phyloP scores from a whole-genome alignment of 2,797 vertebrate species.

The Rhincodon typus region DNA sequence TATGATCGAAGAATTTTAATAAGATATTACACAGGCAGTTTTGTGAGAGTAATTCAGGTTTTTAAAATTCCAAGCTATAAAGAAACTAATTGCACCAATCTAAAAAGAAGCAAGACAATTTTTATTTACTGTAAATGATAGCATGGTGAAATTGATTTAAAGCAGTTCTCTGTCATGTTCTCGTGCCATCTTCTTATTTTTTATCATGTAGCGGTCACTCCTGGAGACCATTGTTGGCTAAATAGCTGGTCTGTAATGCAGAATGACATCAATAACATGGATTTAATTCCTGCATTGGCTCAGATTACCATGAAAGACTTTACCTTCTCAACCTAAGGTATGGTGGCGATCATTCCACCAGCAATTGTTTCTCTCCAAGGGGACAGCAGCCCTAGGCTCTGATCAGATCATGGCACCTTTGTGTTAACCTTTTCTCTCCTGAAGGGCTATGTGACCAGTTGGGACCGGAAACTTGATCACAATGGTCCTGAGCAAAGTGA shows the following conservation, averaged over 20 bases:
- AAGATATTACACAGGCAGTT: neutral
- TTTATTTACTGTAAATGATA: neutral
- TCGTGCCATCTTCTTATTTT: neutral
- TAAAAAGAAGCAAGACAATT: neutral
- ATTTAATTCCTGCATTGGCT: too few species aligned
- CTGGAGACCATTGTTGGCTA: too few species aligned
- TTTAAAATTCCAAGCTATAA: neutral
- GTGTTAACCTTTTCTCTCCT: neutral
- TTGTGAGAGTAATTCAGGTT: neutral
- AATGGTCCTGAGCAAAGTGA: neutral
- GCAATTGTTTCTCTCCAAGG: too few species aligned
- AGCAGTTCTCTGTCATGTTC: neutral
- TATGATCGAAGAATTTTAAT: conserved; percentile 29
- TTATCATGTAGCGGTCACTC: neutral
- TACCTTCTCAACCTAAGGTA: too few species aligned
- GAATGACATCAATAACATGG: too few species aligned
- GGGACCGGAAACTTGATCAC: neutral
- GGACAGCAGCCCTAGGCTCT: too few species aligned
- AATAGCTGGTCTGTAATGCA: too few species aligned
- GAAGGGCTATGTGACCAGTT: neutral
- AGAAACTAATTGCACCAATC: neutral
- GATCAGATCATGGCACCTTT: too few species aligned
- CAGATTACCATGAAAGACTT: too few species aligned
- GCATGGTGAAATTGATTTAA: neutral
- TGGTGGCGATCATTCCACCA: too few species aligned